Conservation (phyloP, 2,888 invertebrate species). For the Julus scanicus region DNA sequence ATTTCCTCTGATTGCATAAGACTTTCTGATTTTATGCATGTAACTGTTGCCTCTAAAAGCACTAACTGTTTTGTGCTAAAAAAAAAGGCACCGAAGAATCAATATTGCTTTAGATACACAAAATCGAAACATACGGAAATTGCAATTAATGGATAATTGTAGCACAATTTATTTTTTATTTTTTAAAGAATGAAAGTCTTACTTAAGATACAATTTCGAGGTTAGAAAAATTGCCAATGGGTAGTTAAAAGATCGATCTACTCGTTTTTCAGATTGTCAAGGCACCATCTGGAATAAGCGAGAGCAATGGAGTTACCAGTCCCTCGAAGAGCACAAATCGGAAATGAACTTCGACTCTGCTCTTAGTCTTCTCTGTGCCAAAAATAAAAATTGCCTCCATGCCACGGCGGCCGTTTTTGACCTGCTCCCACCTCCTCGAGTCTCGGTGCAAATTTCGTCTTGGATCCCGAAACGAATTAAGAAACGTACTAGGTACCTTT, state of each 20-base stretch:
- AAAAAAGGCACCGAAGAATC: too few relatives aligned
- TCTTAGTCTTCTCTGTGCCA: slow-evolving; percentile 42
- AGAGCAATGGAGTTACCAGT: slow-evolving; percentile 28
- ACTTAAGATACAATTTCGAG: background rate
- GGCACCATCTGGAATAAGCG: slow-evolving; percentile 48
- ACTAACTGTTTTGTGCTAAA: too few relatives aligned
- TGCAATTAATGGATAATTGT: too few relatives aligned
- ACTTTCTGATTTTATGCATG: too few relatives aligned
- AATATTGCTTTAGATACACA: too few relatives aligned
- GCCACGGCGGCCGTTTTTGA: background rate
- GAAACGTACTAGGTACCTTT: background rate
- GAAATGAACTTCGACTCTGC: slow-evolving; percentile 36
- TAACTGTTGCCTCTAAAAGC: too few relatives aligned
- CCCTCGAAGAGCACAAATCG: slow-evolving; percentile 22
- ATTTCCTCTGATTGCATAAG: too few relatives aligned
- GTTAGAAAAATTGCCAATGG: background rate
- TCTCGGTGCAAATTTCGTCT: background rate
- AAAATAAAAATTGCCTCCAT: background rate
- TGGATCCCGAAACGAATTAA: background rate
- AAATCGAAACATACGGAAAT: too few relatives aligned
- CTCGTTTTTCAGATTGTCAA: slow-evolving; percentile 37
- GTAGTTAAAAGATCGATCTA: background rate
- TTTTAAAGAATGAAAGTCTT: background rate
- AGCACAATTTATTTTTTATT: background rate
- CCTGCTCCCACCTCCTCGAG: background rate